phyloP scores from a whole-genome alignment of 2,888 invertebrate species.

The Parnassius smintheus region DNA sequence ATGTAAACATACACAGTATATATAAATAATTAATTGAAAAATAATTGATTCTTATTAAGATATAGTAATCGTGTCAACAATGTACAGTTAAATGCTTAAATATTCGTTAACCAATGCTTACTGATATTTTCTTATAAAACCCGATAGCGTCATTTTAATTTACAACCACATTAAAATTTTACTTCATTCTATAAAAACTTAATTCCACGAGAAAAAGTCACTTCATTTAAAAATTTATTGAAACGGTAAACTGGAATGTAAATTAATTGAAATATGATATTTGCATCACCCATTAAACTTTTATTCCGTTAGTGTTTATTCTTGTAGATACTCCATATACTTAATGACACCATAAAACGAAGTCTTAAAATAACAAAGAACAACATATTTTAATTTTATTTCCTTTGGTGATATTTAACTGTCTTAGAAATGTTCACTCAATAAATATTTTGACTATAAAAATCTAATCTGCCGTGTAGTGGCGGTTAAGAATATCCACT shows the following conservation, averaged over 20 bases:
- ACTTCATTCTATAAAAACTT: slow-evolving; percentile 16
- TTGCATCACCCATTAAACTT: slow-evolving; percentile 11
- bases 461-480: no score
- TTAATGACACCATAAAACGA: slow-evolving; percentile 16
- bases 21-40: no score
- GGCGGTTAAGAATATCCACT: no score
- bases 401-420: slow-evolving; percentile 15
- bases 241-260: slow-evolving; percentile 20
- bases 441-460: slow-evolving; percentile 7
- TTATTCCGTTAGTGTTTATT: slow-evolving; percentile 16
- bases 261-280: slow-evolving; percentile 28
- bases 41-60: no score
- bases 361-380: slow-evolving; percentile 3
- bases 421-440: slow-evolving; percentile 12
- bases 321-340: slow-evolving; percentile 11
- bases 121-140: no score
- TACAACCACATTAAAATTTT: slow-evolving; percentile 8
- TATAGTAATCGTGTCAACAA: no score
- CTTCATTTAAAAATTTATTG: slow-evolving; percentile 14
- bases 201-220: slow-evolving; percentile 4
- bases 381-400: slow-evolving; percentile 8
- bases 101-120: no score
- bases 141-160: slow-evolving; percentile 15
- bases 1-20: no score
- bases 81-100: no score